Base-by-base conservation (phyloP, 2,113 vertebrate species). In the Nothocercus nigrocapillus region DNA sequence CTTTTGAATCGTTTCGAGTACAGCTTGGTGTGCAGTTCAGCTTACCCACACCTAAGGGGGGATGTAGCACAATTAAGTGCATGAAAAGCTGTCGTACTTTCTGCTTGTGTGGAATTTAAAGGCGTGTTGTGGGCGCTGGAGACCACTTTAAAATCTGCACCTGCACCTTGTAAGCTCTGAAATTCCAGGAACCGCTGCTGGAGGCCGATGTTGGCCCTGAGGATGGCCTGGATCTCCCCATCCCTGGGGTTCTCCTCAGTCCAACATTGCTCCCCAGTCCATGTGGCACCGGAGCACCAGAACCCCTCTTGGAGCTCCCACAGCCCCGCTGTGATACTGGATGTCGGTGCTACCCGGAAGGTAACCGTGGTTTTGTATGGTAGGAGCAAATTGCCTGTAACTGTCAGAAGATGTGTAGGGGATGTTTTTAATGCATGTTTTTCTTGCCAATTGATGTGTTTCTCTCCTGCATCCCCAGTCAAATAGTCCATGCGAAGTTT, bases 291-390 rank as follows among this genome's bases (percentile, higher is more conserved):
- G 9, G 16, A 18, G 21, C 67, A 59, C 49, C 40, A 87, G 32
- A 91, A 93, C n/a, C 73, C 89, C 61, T 92, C n/a, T 32, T 95
- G 80, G 91, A 64, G 6, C 64, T 81, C 59, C 93, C 22, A 8
- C 40, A 77, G 64, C 21, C 45, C 49, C 78, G 34, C 49, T 90
- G 85, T 91, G 87, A 28, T 94, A 69, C 36, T 13, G 20, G 49
- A 85, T 80, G 81, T 73, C 88, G 45, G 51, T 83, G 62, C 66
- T 85, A 58, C 13, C 24, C 78, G 16, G 14, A 83, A 82, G 15
- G 62, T 72, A n/a, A 82, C 2, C 70, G n/a, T 38, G 4, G 15
- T 63, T 88, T 78, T 25, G 14, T 36, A 7, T 21, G 45, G 20
- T 73, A 63, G 25, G 28, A 67, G 38, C 36, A 27, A 69, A 68